Evolutionary conservation across 2,888 invertebrate species (phyloP), one percentile per base, ranked within the genome.

Genomic region (Meteorus cinctellus): DNA sequence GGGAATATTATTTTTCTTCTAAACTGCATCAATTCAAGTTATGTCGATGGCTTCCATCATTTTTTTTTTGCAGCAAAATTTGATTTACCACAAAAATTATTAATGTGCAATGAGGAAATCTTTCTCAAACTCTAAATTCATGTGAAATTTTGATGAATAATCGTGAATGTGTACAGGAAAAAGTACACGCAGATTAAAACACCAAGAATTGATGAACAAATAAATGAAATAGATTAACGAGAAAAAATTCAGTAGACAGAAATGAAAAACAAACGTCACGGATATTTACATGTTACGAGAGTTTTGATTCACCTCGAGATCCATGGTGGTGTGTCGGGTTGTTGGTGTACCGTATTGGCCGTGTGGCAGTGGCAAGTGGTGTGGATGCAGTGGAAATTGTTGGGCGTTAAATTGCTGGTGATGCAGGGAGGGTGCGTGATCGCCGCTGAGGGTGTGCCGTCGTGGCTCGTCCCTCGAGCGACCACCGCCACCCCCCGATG

Each of bases 381-480:
- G 88, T 81, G 88, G 90, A 84, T 94, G 89, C 72, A 88, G 84
- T 79, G 88, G 86, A 76, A 88, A 83, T 75, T 86, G 84, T 78
- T 87, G 87, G 59, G 87, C 79, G 83, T 86, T 87, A 82, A 88
- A 88, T 82, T 86, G 92, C 83, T 93, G 89, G 85, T 92, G 91
- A 85, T 92, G 88, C 78, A 88, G 90, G 83, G 94, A 94, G 24
- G 95, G 91, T 86, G 95, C 94, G 85, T 95, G 95, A 83, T 91
- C 91, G 77, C 69, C 94, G 34, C 95, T 94, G 77, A 96, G 92
- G 6, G 96, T 96, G 89, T 96, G 96, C 24, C 96, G 92, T 16
- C 96, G 92, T 4, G 95, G 95, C 89, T 96, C 96, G 90, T 96
- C 96, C 59, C 96, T 89, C 79, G 88, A 88, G 74, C 88, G 86